Evolutionary conservation across 2,888 invertebrate genomes (phyloP).

Genomic region (Gymnoscelis rufifasciata): DNA sequence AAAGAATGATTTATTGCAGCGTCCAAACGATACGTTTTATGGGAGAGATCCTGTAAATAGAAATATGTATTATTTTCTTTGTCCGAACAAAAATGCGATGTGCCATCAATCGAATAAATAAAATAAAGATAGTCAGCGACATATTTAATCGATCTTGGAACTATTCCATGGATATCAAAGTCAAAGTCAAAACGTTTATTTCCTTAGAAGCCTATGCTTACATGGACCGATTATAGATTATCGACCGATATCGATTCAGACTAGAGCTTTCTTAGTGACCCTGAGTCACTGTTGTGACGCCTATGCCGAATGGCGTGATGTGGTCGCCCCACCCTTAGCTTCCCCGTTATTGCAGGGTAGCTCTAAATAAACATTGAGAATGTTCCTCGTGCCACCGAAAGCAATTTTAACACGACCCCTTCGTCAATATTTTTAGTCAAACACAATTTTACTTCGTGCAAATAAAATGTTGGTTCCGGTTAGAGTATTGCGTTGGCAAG

Average conservation of each 20-base stretch:
- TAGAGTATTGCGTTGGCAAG: constrained; percentile 26
- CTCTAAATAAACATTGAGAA: constrained; percentile 15
- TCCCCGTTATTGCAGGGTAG: constrained; percentile 24
- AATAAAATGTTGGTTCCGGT: constrained; percentile 26
- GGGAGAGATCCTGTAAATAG: constrained; percentile 12
- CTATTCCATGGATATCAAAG: constrained; percentile 1
- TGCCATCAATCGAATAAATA: not conserved
- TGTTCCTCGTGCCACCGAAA: not conserved
- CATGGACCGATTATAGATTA: no score
- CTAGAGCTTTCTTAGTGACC: constrained; percentile 15
- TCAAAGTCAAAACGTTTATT: no score
- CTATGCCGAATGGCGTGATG: constrained; percentile 26
- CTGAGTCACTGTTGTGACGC: constrained; percentile 11
- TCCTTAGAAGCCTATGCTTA: no score
- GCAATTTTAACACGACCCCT: not conserved
- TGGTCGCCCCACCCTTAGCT: constrained; percentile 37
- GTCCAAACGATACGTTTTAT: constrained; percentile 50
- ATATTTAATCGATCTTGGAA: not conserved
- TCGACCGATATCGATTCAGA: constrained; percentile 2
- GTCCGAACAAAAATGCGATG: not conserved
- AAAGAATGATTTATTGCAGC: constrained; percentile 68
- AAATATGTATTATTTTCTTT: constrained; percentile 8
- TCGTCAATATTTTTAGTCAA: constrained; percentile 14
- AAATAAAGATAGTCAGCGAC: not conserved
- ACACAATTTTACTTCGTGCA: constrained; percentile 20